Evolutionary conservation across 2,113 vertebrate genomes (phyloP).

Genomic region (Ornithorhynchus anatinus): DNA sequence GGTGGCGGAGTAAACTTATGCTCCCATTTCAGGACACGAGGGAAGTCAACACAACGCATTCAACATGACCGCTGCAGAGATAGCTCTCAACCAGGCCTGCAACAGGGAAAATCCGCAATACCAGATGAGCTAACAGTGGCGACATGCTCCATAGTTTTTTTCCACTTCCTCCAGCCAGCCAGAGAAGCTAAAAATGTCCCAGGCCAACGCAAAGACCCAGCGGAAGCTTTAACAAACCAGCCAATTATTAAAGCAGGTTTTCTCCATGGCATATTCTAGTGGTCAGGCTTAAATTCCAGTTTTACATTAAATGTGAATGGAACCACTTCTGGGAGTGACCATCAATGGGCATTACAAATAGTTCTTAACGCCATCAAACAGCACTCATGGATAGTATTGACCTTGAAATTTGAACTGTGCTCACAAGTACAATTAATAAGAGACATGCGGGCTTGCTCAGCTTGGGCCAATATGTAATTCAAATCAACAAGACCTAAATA

Average conservation of each 20-base stretch:
- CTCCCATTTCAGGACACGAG: conserved; percentile 75
- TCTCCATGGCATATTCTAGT: conserved; percentile 30
- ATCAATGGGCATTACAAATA: conserved; percentile 14
- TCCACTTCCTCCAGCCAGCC: conserved; percentile 66
- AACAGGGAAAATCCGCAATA: conserved; percentile 82
- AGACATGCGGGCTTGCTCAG: too few species aligned
- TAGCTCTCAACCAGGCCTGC: conserved; percentile 78
- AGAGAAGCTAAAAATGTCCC: conserved; percentile 57
- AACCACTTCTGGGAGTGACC: conserved; percentile 13
- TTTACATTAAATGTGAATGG: conserved; percentile 15
- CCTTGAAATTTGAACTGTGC: conserved; percentile 1
- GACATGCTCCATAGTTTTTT: conserved; percentile 66
- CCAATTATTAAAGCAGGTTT: conserved; percentile 40
- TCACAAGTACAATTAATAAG: too few species aligned
- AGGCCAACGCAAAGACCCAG: conserved; percentile 46
- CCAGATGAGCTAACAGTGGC: conserved; percentile 78
- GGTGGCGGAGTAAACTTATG: conserved; percentile 77
- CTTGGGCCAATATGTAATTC: too few species aligned
- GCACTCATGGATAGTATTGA: conserved; percentile 10
- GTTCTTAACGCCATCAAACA: conserved; percentile 12
- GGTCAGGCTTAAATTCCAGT: conserved; percentile 29
- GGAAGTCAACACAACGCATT: conserved; percentile 66
- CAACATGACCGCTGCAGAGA: conserved; percentile 66
- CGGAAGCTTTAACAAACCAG: conserved; percentile 31
- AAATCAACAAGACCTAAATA: too few species aligned